Conservation (phyloP, 2,888 invertebrate species). For the Eulithis testata region DNA sequence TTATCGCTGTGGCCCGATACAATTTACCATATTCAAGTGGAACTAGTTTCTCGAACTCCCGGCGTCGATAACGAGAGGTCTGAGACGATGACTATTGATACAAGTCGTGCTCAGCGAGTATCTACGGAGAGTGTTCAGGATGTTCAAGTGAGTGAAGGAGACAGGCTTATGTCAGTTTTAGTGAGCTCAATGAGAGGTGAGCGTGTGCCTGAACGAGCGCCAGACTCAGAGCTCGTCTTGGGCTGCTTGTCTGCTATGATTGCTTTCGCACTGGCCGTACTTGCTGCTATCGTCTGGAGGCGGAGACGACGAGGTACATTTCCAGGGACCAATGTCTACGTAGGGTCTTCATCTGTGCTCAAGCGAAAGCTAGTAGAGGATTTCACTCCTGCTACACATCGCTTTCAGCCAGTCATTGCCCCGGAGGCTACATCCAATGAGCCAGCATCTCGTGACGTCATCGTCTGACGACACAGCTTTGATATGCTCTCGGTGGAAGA, state of each 20-base stretch:
- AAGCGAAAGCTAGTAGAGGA: conserved; percentile 86
- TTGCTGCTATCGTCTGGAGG: conserved; percentile 83
- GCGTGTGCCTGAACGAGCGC: conserved; percentile 78
- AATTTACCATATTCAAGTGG: conserved; percentile 91
- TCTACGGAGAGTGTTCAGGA: conserved; percentile 87
- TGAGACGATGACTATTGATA: conserved; percentile 87
- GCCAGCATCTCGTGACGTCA: conserved; percentile 79
- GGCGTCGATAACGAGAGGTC: conserved; percentile 86
- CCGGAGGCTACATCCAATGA: conserved; percentile 77
- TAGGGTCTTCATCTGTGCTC: conserved; percentile 85
- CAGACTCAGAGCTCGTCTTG: conserved; percentile 83
- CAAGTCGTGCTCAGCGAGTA: conserved; percentile 86
- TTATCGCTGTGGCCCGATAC: conserved; percentile 93
- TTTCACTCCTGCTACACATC: conserved; percentile 78
- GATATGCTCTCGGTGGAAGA: conserved; percentile 84
- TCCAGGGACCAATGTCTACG: conserved; percentile 85
- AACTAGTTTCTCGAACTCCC: conserved; percentile 85
- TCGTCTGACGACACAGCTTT: conserved; percentile 87
- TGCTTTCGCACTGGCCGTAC: conserved; percentile 77
- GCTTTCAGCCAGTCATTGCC: conserved; percentile 85
- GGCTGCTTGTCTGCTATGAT: conserved; percentile 86
- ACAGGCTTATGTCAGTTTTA: conserved; percentile 85
- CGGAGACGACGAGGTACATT: conserved; percentile 83
- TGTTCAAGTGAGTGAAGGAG: conserved; percentile 83
- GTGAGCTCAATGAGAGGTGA: conserved; percentile 87